Evolutionary conservation across 2,888 invertebrate species (phyloP).

Genomic region (Dynastes tityus): DNA sequence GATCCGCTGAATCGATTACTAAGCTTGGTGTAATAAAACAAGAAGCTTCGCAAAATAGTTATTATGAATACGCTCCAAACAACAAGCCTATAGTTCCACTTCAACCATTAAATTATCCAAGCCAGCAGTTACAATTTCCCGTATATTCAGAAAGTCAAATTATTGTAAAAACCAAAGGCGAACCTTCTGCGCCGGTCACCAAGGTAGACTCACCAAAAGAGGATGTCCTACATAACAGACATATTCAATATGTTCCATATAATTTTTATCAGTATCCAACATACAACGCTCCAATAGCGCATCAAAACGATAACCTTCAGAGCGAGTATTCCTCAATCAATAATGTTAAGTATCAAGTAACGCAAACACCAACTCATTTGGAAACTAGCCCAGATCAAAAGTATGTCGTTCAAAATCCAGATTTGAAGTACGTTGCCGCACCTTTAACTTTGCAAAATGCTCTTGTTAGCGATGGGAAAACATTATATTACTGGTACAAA

Average conservation of each 20-base stretch:
- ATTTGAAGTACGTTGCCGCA: constrained; percentile 64
- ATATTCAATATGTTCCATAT: constrained; percentile 23
- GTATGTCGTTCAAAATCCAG: constrained; percentile 49
- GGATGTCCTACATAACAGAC: background rate
- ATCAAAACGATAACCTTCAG: background rate
- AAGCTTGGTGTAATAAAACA: constrained; percentile 24
- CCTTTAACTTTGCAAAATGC: constrained; percentile 68
- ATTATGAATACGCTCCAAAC: constrained; percentile 53
- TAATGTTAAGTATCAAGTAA: constrained; percentile 4
- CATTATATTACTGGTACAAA: constrained; percentile 66
- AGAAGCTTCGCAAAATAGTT: constrained; percentile 22
- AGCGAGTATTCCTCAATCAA: constrained; percentile 1
- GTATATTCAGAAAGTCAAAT: constrained; percentile 18
- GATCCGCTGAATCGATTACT: background rate
- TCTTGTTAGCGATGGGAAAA: constrained; percentile 65
- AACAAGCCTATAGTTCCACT: constrained; percentile 23
- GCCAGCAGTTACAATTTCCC: background rate
- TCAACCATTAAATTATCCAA: background rate
- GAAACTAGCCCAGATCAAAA: constrained; percentile 25
- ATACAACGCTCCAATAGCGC: background rate
- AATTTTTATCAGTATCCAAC: constrained; percentile 19
- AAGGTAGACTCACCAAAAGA: constrained; percentile 14
- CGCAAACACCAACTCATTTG: constrained; percentile 19
- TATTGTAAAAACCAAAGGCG: background rate
- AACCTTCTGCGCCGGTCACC: constrained; percentile 7